Conservation (phyloP, 2,113 vertebrate genomes). For the Neoarius graeffei region DNA sequence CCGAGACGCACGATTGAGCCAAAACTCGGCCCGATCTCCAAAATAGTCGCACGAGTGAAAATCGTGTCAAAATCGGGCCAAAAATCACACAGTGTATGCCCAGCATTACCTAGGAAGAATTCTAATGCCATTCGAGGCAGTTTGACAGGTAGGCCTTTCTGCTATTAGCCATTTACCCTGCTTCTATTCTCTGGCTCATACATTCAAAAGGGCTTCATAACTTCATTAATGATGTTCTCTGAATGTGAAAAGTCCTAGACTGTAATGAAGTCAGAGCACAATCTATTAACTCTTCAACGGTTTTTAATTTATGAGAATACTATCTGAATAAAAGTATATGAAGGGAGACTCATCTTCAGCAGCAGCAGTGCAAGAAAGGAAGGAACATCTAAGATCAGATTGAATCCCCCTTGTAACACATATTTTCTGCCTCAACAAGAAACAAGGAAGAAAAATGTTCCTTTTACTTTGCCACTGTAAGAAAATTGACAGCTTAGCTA, state of each 20-base stretch:
- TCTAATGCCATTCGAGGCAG: conserved; percentile 24
- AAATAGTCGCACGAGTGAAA: no score
- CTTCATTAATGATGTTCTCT: not conserved
- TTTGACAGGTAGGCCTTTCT: conserved; percentile 20
- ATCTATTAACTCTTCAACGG: conserved; percentile 19
- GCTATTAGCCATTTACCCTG: not conserved
- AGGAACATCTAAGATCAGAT: conserved; percentile 32
- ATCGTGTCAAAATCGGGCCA: no score
- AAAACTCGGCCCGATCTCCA: no score
- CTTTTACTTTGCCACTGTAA: conserved; percentile 44
- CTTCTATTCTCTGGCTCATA: conserved; percentile 4
- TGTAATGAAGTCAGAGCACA: not conserved
- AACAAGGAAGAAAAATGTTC: conserved; percentile 19
- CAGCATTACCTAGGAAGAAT: not conserved
- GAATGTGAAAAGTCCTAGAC: no score
- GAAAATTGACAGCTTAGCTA: conserved; percentile 45
- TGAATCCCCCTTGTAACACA: conserved; percentile 21
- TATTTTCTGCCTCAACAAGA: conserved; percentile 31
- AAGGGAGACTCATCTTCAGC: not conserved
- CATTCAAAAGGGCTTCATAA: not conserved
- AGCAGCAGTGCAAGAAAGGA: not conserved
- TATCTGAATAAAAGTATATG: not conserved
- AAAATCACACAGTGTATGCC: no score
- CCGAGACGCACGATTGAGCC: no score
- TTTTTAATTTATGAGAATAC: not conserved